These are phyloP conservation scores for Ciconia stormi DNA, from an alignment of 2,113 vertebrate species.

Conservation along the genomic window DNA sequence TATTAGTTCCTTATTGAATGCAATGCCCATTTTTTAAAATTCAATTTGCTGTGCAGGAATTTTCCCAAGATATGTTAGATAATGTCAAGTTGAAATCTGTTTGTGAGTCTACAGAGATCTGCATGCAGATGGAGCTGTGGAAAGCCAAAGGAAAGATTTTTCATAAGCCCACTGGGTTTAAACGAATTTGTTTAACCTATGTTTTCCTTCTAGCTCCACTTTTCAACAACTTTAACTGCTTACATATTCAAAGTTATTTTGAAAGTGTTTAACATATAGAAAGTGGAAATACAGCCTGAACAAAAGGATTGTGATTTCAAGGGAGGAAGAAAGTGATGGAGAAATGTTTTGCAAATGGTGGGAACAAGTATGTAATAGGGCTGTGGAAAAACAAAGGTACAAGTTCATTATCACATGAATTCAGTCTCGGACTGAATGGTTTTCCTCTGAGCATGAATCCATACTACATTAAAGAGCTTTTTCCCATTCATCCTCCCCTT, in stretches of 20 bases:
- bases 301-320: slow-evolving; percentile 3
- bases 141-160: slow-evolving; percentile 19
- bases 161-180: slow-evolving; percentile 6
- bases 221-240: slow-evolving; percentile 25
- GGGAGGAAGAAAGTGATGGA: background rate
- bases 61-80: background rate
- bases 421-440: background rate
- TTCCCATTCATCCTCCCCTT: background rate
- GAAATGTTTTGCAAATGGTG: background rate
- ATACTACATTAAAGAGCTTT: background rate
- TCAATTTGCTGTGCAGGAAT: background rate
- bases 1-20: background rate
- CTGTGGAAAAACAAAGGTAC: background rate
- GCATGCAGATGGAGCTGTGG: slow-evolving; percentile 12
- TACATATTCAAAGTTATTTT: background rate
- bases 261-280: background rate
- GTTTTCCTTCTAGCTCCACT: slow-evolving; percentile 23
- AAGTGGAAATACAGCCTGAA: background rate
- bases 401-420: background rate
- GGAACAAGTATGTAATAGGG: background rate
- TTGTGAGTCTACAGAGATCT: background rate
- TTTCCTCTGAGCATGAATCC: background rate
- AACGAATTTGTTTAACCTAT: slow-evolving; percentile 49
- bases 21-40: background rate
- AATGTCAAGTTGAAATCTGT: slow-evolving; percentile 25